Evolutionary conservation across 2,797 vertebrate species (phyloP).

Genomic region (Parotocinclus haroldoi): DNA sequence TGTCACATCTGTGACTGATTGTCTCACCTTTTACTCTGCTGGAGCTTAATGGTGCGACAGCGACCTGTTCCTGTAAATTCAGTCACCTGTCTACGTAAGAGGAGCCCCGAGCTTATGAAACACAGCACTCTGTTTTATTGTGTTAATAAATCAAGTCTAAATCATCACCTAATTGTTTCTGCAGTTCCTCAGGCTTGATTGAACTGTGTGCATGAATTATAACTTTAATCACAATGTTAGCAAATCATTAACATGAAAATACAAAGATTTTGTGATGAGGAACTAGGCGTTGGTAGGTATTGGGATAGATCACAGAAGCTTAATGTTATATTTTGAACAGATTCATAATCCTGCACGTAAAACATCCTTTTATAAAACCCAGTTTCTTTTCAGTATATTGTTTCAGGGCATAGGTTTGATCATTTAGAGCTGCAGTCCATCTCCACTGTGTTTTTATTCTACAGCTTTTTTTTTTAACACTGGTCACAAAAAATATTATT

Average conservation of each 20-base stretch:
- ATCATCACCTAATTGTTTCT: background rate
- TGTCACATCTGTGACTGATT: conserved; percentile 2
- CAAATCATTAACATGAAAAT: background rate
- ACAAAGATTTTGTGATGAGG: too few relatives aligned
- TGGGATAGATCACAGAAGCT: too few relatives aligned
- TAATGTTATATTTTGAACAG: too few relatives aligned
- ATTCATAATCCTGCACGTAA: too few relatives aligned
- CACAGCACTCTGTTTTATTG: background rate
- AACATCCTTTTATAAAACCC: too few relatives aligned
- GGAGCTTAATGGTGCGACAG: conserved; percentile 28
- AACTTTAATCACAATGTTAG: background rate
- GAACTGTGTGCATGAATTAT: background rate
- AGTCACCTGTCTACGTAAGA: conserved; percentile 20
- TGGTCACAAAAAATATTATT: too few relatives aligned
- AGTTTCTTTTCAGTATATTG: too few relatives aligned
- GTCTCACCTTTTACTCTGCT: background rate
- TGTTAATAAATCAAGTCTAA: conserved; percentile 13
- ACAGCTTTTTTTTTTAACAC: too few relatives aligned
- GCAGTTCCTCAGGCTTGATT: background rate
- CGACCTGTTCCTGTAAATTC: conserved; percentile 35
- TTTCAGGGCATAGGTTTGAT: too few relatives aligned
- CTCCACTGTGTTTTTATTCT: too few relatives aligned
- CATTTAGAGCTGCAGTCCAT: too few relatives aligned
- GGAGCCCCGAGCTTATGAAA: conserved; percentile 4
- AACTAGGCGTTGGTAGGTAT: too few relatives aligned